A percentile compares a stretch with the other conserved stretches of the same genome.
Conservation (phyloP, 2,888 invertebrate genomes). For the Phyto melanocephala region DNA sequence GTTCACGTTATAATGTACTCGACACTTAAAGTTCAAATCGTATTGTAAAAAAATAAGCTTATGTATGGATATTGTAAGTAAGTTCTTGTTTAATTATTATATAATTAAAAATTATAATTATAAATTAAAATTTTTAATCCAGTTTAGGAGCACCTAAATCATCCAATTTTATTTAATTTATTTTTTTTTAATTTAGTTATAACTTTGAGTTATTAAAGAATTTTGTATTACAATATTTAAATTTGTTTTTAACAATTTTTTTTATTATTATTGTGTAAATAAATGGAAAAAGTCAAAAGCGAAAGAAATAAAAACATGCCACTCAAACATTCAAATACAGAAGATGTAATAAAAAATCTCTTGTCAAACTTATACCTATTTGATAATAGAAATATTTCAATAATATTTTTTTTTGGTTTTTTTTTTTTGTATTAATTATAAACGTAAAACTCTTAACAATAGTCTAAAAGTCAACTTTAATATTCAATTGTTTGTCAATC, state of each 20-base stretch:
- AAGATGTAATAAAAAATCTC: neutral
- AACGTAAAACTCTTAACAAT: neutral
- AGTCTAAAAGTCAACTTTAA: neutral
- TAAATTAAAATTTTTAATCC: conserved; percentile 3
- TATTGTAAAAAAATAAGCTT: conserved; percentile 36
- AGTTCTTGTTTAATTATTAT: conserved; percentile 43
- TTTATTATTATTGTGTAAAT: conserved; percentile 4
- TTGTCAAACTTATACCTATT: neutral
- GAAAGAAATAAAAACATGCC: conserved; percentile 55
- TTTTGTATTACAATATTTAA: neutral
- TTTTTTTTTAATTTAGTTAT: conserved; percentile 1
- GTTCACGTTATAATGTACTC: neutral
- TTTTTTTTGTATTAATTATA: neutral
- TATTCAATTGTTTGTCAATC: neutral
- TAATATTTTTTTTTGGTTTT: neutral
- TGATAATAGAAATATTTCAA: neutral
- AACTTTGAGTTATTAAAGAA: neutral
- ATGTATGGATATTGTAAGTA: conserved; percentile 42
- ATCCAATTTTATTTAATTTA: conserved; percentile 48
- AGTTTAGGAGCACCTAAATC: conserved; percentile 64
- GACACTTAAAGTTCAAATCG: neutral
- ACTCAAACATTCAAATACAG: conserved; percentile 29
- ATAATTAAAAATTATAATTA: neutral
- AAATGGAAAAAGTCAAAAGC: neutral
- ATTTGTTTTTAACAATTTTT: conserved; percentile 2